Evolutionary conservation across 2,888 invertebrate genomes (phyloP).

Genomic region (Clistopyga incitator): DNA sequence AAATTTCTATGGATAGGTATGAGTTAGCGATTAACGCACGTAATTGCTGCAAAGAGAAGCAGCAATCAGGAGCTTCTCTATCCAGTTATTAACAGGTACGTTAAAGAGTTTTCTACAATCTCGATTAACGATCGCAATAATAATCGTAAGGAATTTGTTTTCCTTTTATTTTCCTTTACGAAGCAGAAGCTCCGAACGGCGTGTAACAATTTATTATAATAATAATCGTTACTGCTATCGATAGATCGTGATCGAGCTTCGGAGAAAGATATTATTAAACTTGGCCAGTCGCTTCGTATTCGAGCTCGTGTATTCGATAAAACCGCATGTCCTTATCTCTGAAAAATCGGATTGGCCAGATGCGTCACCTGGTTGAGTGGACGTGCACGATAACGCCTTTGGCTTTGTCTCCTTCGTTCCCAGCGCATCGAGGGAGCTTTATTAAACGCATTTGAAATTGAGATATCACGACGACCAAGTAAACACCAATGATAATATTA

Average conservation of each 20-base stretch:
- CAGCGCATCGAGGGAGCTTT: background rate
- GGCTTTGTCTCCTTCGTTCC: slow-evolving; percentile 3
- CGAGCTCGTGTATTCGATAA: background rate
- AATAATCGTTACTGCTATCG: slow-evolving; percentile 25
- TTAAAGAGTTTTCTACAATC: slow-evolving; percentile 56
- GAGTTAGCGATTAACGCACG: slow-evolving; percentile 51
- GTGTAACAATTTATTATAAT: slow-evolving; percentile 9
- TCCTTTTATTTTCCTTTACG: background rate
- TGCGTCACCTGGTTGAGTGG: slow-evolving; percentile 3
- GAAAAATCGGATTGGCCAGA: background rate
- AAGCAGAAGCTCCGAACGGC: background rate
- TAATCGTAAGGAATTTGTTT: slow-evolving; percentile 20
- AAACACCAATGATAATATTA: slow-evolving; percentile 51
- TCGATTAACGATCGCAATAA: slow-evolving; percentile 58
- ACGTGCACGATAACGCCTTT: background rate
- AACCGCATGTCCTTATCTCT: slow-evolving; percentile 7
- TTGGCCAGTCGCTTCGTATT: background rate
- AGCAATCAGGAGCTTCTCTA: slow-evolving; percentile 37
- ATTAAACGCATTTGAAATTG: slow-evolving; percentile 55
- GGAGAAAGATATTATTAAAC: slow-evolving; percentile 19
- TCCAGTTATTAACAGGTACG: slow-evolving; percentile 42
- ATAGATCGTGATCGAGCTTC: background rate
- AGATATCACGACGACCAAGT: slow-evolving; percentile 51
- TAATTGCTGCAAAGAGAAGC: slow-evolving; percentile 51
- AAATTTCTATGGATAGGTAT: slow-evolving; percentile 45